phyloP scores from a whole-genome alignment of 2,113 vertebrate genomes.

The Sciurus niger region DNA sequence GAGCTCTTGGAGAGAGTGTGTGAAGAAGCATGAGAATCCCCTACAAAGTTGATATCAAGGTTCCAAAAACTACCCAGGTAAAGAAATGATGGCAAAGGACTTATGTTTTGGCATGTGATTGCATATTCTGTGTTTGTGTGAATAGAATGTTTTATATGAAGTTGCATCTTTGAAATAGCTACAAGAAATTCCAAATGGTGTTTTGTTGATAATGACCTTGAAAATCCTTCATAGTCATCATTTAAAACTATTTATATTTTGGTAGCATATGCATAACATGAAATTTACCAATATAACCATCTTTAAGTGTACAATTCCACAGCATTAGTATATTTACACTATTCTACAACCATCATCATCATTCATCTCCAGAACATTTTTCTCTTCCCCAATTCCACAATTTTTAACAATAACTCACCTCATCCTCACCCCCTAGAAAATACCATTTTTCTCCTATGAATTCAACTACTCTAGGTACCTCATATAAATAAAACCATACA shows the following conservation, averaged over 20 bases:
- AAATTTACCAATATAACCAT: neutral
- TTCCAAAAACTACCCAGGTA: constrained; percentile 95
- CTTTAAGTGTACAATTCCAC: neutral
- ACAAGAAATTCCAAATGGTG: neutral
- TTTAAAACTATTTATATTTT: neutral
- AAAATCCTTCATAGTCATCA: neutral
- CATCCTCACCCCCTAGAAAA: neutral
- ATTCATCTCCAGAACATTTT: neutral
- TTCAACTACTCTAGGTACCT: neutral
- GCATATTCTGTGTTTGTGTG: constrained; percentile 86
- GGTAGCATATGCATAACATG: neutral
- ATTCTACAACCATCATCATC: neutral
- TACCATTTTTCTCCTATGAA: neutral
- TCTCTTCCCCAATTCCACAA: neutral
- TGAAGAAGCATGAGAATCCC: too few relatives aligned
- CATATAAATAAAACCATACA: too few relatives aligned
- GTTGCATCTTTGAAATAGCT: constrained; percentile 77
- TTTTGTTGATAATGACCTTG: neutral
- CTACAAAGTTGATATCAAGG: neutral
- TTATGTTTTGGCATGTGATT: constrained; percentile 93
- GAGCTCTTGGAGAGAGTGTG: too few relatives aligned
- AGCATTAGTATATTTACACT: neutral
- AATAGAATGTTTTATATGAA: too few relatives aligned
- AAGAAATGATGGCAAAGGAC: constrained; percentile 96
- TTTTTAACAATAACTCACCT: neutral